Percentiles rank a stretch among this genome's conserved stretches.
Conservation (phyloP, 2,888 invertebrate species). For the Dermolepida albohirtum region DNA sequence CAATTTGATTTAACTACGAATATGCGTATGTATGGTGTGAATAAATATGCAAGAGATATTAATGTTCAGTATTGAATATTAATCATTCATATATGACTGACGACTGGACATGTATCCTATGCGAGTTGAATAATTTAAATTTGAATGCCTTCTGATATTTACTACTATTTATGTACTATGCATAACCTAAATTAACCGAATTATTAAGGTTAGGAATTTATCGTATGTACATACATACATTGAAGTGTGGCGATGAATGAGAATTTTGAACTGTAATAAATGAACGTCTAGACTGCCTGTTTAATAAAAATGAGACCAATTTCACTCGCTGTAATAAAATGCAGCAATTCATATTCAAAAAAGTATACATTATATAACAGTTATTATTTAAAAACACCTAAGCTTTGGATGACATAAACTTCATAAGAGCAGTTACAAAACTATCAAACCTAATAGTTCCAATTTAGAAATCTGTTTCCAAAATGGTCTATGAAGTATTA, state of each 20-base stretch:
- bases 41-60: slow-evolving; percentile 17
- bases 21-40: neutral
- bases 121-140: neutral
- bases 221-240: too few species aligned
- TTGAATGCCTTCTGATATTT: slow-evolving; percentile 6
- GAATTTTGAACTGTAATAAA: neutral
- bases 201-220: neutral
- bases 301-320: too few species aligned
- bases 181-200: slow-evolving; percentile 5
- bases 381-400: too few species aligned
- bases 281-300: too few species aligned
- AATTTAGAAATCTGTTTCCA: too few species aligned
- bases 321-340: too few species aligned
- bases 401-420: too few species aligned
- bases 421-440: too few species aligned
- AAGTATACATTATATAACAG: too few species aligned
- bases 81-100: neutral
- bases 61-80: slow-evolving; percentile 6
- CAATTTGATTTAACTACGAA: slow-evolving; percentile 1
- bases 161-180: slow-evolving; percentile 5
- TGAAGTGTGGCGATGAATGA: neutral
- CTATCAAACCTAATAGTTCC: too few species aligned
- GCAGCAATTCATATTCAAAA: too few species aligned
- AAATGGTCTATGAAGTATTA: too few species aligned
- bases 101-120: neutral